Conservation (phyloP, 2,113 vertebrate genomes). For the Bubo blakistoni region DNA sequence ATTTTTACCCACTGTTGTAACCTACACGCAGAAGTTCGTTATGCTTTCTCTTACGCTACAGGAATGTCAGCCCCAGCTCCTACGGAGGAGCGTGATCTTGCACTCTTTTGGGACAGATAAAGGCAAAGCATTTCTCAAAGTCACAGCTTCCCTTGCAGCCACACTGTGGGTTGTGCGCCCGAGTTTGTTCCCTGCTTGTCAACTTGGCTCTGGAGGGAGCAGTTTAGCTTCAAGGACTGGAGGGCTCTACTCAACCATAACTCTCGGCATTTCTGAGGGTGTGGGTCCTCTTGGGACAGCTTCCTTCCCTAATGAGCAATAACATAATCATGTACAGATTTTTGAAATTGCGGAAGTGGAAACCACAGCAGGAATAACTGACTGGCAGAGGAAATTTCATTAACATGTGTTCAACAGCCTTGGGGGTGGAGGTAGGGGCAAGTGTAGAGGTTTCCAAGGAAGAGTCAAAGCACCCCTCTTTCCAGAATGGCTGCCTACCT, state of each 20-base stretch:
- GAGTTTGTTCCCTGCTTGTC: accelerated
- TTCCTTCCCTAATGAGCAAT: background rate
- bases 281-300: background rate
- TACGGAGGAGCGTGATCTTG: accelerated
- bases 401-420: accelerated
- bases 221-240: background rate
- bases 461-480: background rate
- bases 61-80: background rate
- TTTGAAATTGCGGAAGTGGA: constrained; percentile 48
- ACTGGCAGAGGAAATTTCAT: background rate
- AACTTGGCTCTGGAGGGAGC: background rate
- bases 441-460: background rate
- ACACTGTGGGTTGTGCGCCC: accelerated
- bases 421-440: background rate
- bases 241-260: background rate
- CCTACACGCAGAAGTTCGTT: accelerated
- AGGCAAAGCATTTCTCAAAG: background rate
- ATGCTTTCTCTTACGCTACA: background rate
- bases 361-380: background rate
- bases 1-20: accelerated
- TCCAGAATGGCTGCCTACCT: background rate
- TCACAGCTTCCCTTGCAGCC: background rate
- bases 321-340: background rate
- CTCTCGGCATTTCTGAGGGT: background rate
- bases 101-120: background rate